Percentiles rank a stretch among this genome's conserved stretches.
Conservation (phyloP, 2,888 invertebrate species). For the Allophyes oxyacanthae region DNA sequence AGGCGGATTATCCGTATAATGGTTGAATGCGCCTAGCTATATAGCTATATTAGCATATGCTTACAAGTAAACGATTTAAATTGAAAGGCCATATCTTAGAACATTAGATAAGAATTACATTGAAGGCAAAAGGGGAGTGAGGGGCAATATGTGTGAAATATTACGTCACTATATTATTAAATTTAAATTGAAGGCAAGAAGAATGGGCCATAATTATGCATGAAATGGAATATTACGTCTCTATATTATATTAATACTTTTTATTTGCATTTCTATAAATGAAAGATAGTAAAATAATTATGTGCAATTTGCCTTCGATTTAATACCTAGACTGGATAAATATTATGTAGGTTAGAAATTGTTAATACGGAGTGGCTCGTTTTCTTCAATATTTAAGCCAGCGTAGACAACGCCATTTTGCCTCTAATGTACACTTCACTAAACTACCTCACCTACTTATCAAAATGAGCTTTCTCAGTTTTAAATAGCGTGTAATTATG, state of each 20-base stretch:
- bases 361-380: no score
- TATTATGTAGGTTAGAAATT: no score
- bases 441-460: slow-evolving; percentile 4
- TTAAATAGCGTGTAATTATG: slow-evolving; percentile 13
- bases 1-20: slow-evolving; percentile 22
- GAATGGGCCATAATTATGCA: no score
- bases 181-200: no score
- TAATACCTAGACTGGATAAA: no score
- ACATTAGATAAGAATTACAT: slow-evolving; percentile 25
- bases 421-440: slow-evolving; percentile 2
- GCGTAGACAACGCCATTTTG: slow-evolving; percentile 6
- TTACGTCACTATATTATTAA: slow-evolving; percentile 2
- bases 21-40: slow-evolving; percentile 38
- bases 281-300: no score
- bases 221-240: slow-evolving; percentile 3
- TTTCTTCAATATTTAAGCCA: no score
- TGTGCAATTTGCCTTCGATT: no score
- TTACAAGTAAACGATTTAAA: no score
- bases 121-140: slow-evolving; percentile 19
- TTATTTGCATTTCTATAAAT: not conserved
- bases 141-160: not conserved
- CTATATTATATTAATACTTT: slow-evolving; percentile 2
- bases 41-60: no score
- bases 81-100: slow-evolving; percentile 23
- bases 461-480: slow-evolving; percentile 9